Conservation (phyloP, 1,140 invertebrate genomes). For the Nilaparvata lugens region DNA sequence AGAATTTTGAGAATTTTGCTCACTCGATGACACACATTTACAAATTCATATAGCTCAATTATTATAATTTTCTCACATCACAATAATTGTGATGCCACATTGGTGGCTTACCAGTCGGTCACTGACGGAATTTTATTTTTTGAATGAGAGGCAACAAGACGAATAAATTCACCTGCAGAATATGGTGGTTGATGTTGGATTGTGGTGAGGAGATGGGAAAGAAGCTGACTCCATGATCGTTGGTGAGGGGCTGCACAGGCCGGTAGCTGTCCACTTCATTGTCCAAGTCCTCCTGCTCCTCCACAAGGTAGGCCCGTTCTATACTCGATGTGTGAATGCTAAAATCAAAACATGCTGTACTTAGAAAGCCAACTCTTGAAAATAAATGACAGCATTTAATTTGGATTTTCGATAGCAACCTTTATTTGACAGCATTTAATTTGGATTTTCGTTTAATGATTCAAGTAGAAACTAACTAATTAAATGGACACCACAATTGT, state of each 20-base stretch:
- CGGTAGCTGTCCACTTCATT: constrained; percentile 71
- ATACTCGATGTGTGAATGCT: constrained; percentile 45
- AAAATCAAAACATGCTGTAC: constrained; percentile 11
- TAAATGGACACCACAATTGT: no score
- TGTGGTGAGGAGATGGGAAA: constrained; percentile 54
- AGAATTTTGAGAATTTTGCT: no score
- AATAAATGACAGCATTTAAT: no score
- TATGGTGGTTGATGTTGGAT: constrained; percentile 63
- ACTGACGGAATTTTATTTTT: neutral
- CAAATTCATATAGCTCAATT: no score
- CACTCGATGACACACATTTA: no score
- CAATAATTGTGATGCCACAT: neutral
- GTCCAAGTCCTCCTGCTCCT: constrained; percentile 46
- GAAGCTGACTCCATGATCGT: constrained; percentile 80
- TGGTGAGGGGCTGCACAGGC: constrained; percentile 72
- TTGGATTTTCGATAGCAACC: no score
- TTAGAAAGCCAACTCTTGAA: no score
- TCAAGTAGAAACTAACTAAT: no score
- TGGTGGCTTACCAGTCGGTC: no score
- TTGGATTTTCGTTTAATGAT: no score
- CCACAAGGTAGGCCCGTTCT: constrained; percentile 42
- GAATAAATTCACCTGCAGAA: constrained; percentile 53
- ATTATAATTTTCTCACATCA: neutral
- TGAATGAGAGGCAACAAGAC: neutral
- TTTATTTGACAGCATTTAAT: no score